Conservation (phyloP, 2,797 vertebrate species). For the Paramormyrops hopkinsi region DNA sequence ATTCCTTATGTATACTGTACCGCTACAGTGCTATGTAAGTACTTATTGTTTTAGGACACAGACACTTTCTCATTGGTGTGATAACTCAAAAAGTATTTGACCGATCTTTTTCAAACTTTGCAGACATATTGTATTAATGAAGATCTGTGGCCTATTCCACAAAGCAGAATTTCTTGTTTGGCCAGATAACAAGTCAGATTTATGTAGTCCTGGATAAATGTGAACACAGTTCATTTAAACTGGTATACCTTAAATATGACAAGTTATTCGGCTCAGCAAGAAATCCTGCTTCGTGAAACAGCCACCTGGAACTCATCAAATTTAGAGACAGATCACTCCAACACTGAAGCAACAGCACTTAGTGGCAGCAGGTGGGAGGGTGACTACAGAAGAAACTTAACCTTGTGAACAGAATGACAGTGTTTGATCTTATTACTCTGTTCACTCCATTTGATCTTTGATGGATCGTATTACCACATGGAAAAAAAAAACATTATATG, state of each 20-base stretch:
- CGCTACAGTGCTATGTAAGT: not conserved
- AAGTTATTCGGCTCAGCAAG: not conserved
- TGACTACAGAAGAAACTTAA: not conserved
- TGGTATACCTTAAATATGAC: not conserved
- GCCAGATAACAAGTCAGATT: not conserved
- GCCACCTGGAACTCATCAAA: not conserved
- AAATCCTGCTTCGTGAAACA: not conserved
- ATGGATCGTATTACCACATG: not conserved
- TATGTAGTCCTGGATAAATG: not conserved
- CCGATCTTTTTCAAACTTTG: not conserved
- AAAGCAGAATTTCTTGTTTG: not conserved
- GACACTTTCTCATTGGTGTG: not conserved
- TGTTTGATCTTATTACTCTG: not conserved
- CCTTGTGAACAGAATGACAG: not conserved
- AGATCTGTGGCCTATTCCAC: not conserved
- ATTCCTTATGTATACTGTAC: not conserved
- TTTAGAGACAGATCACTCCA: not conserved
- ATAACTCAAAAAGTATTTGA: not conserved
- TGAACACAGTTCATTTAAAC: not conserved
- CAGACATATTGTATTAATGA: not conserved
- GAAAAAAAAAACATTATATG: not conserved
- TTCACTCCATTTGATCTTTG: not conserved
- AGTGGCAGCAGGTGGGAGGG: not conserved
- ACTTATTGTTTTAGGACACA: not conserved
- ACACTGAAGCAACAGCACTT: not conserved